A percentile compares a stretch with the other conserved stretches of the same genome.
Conservation (phyloP, 2,113 vertebrate species). For the Turdus rufiventris region DNA sequence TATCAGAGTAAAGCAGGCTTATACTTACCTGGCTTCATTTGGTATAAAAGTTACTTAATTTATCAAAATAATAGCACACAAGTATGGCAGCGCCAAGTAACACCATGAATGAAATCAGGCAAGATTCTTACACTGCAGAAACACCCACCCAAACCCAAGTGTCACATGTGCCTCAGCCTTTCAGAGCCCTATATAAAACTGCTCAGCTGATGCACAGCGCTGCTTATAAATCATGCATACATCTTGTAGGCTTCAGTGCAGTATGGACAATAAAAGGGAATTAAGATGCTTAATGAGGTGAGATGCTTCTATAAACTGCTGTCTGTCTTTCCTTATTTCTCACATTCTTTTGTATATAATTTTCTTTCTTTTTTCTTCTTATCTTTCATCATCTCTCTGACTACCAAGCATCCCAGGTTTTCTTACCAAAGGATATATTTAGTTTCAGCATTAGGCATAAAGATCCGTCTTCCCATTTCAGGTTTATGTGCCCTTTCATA, state of each 20-base stretch:
- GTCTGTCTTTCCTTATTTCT: not conserved
- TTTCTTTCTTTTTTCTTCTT: not conserved
- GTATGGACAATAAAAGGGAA: conserved; percentile 29
- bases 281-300: conserved; percentile 45
- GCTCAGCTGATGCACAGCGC: not conserved
- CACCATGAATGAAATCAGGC: not conserved
- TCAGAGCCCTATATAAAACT: not conserved
- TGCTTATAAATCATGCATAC: conserved; percentile 34
- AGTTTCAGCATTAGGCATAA: not conserved
- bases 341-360: not conserved
- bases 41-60: not conserved
- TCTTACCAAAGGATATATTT: not conserved
- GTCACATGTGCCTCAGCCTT: not conserved
- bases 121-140: not conserved
- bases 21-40: not conserved
- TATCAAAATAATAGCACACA: not conserved
- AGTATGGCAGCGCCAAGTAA: not conserved
- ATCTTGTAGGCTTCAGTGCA: not conserved
- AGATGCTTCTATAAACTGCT: not conserved
- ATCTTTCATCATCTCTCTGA: not conserved
- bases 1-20: not conserved
- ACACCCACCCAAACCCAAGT: not conserved
- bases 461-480: not conserved
- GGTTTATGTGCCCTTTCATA: not conserved
- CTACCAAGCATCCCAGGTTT: not conserved